Base-by-base conservation (phyloP, 1,140 invertebrate species). In the Hypothenemus hampei region DNA sequence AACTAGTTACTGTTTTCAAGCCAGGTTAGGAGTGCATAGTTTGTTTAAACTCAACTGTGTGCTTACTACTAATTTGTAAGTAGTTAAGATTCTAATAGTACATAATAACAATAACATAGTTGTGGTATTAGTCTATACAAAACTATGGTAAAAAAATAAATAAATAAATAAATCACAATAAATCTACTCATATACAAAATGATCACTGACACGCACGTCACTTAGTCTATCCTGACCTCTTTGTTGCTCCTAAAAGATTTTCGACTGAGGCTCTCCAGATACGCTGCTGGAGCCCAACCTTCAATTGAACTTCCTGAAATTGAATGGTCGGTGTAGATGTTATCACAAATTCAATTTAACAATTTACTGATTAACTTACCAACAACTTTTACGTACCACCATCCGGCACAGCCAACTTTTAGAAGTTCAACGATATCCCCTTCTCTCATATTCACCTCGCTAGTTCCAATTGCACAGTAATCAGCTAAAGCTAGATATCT, bases 221-320 rank as follows among this genome's bases (percentile, higher is more conserved):
- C 72, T 71, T 68, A 78, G 68, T 44, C 73, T 73, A 65, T 79
- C 77, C 63, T 79, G 77, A 59, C 76, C 80, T 57, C 78, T 74
- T 77, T 80, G 47, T 77, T 80, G 50, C 81, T 83, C 56, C 83
- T 78, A 31, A 82, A 86, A 20, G 81, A 83, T 75, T 84, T 89
- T 66, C 82, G 78, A 69, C 83, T 79, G 54, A 83, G 74, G 54
- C 79, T 82, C 74, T 93, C 91, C 60, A 96, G 76, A 72, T 93
- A 96, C n/a, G 90, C 89, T 3, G 90, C 89, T 21, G 92, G 93
- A 29, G 90, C 91, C 93, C 93, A 97, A 18, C 93, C 93, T 74
- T 93, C 91, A 57, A 81, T 73, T 56, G 79, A 77, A 15, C 78
- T 80, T 56, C 78, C 81, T 84, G 48, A 7, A 65, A 61, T 46